Evolutionary conservation across 2,113 vertebrate genomes (phyloP), one percentile per base, ranked within the genome.

Genomic region (Corythornis cristatus): DNA sequence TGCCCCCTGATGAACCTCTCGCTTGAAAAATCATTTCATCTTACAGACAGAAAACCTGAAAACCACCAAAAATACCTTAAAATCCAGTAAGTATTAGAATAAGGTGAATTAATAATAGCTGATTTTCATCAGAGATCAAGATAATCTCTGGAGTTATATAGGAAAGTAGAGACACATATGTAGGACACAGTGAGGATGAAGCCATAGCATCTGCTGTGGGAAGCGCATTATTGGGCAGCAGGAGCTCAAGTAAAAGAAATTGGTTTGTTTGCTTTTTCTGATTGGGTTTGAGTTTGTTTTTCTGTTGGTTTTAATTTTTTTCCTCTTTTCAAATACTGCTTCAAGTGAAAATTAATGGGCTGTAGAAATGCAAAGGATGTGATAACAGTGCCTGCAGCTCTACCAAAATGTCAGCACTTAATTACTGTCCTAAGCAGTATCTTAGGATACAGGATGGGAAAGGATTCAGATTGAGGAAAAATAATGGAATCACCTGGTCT

Each of bases 91-190:
- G 45, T 79, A 82, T 87, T 96, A 92, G 84, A 83, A 35, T 45
- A 57, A 78, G 87, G 87, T 91, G 50, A 82, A 91, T 84, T 84
- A 95, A 78, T 94, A 86, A 81, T 84, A 88, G 61, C 73, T 84
- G 83, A 60, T 89, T 89, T 92, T 92, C 45, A 48, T 70, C 19
- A 18, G 81, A 87, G 89, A 26, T 93, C 81, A 87, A 85, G 94
- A 79, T 53, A 82, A 93, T 95, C 93, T 82, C 66, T 84, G 48
- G 74, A 68, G 70, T 76, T 95, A 79, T 3, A 33, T 3, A 50
- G 58, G 45, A 91, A 95, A 95, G 70, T 68, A 95, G 77, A 84
- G 68, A 88, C 66, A 93, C 86, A 61, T 89, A 86, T 77, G 65
- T 90, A 68, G 86, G 68, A 77, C 54, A 66, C 21, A 7, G 18